These are phyloP conservation scores for Rhorus exstirpatorius DNA, from an alignment of 2,888 invertebrate species.

Conservation along the genomic window DNA sequence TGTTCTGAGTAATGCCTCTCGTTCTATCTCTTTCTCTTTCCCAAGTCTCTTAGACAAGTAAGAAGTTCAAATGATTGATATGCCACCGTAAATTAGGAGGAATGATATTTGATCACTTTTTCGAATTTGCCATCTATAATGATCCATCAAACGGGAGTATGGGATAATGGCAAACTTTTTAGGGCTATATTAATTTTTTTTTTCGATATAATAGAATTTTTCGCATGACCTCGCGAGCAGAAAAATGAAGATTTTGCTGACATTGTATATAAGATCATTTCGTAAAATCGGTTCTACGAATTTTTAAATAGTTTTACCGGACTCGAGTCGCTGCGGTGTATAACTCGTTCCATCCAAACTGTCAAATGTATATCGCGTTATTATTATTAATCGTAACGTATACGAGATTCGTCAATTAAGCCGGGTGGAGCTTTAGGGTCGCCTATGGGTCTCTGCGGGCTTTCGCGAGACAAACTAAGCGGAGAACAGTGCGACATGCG, in stretches of 20 bases:
- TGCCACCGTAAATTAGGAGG: background rate
- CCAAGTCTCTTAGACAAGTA: background rate
- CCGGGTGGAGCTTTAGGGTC: conserved; percentile 35
- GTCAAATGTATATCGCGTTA: conserved; percentile 47
- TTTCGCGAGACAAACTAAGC: conserved; percentile 53
- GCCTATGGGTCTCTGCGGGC: conserved; percentile 50
- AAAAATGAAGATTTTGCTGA: too few relatives aligned
- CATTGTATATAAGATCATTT: too few relatives aligned
- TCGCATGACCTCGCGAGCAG: too few relatives aligned
- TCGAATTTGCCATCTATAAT: too few relatives aligned
- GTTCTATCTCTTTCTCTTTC: background rate
- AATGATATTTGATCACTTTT: background rate
- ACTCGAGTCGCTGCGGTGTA: background rate
- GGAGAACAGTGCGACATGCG: conserved; percentile 47
- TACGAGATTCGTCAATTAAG: conserved; percentile 66
- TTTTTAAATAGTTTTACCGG: background rate
- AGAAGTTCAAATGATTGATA: background rate
- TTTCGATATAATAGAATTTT: too few relatives aligned
- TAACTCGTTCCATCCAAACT: conserved; percentile 14
- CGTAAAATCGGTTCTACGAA: too few relatives aligned
- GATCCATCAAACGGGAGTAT: too few relatives aligned
- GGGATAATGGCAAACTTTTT: too few relatives aligned
- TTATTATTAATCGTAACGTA: conserved; percentile 70
- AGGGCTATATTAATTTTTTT: too few relatives aligned
- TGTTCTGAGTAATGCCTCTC: background rate